Evolutionary conservation across 2,888 invertebrate genomes (phyloP), one percentile per base, ranked within the genome.

Genomic region (Sussaba pulchella): DNA sequence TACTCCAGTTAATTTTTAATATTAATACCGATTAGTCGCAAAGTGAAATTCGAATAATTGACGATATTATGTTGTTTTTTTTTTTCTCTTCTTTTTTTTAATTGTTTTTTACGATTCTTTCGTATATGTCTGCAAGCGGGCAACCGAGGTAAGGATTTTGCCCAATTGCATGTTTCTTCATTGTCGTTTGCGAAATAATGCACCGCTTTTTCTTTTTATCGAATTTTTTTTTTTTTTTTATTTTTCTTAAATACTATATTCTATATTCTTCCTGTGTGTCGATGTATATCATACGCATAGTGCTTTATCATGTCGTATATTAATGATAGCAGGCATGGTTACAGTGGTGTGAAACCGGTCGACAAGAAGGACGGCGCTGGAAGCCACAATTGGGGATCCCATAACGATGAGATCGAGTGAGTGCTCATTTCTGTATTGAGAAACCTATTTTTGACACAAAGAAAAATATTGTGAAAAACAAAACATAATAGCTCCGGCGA

Each of bases 361-460:
- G 98, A 98, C 92, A 99, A 99, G 93, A 96, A 97, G 86, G 98
- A 99, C 89, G 99, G 98, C 87, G 97, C 95, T 92, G 99, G 98
- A 85, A 96, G 98, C 85, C 97, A 98, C 93, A 99, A 99, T 94
- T 99, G 99, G 98, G 98, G 98, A 87, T 97, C 97, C 84, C 95
- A 97, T 88, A 97, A 97, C 93, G 98, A 98, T 92, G 97, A 98
- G 88, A 95, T 98, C 88, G 97, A 96, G 94, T 95, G 93, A 94
- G 94, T 72, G 26, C n/a, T n/a, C n/a, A n/a, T n/a, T n/a, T n/a
- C n/a, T n/a, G n/a, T n/a, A n/a, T n/a, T n/a, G n/a, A n/a, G n/a
- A n/a, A n/a, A n/a, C n/a, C 2, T 69, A 24, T 69, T 47, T 70
- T 70, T 67, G 8, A 70, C 50, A 72, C 54, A 10, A n/a, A 3